Conservation (phyloP, 2,113 vertebrate genomes). For the Oreotrochilus melanogaster region DNA sequence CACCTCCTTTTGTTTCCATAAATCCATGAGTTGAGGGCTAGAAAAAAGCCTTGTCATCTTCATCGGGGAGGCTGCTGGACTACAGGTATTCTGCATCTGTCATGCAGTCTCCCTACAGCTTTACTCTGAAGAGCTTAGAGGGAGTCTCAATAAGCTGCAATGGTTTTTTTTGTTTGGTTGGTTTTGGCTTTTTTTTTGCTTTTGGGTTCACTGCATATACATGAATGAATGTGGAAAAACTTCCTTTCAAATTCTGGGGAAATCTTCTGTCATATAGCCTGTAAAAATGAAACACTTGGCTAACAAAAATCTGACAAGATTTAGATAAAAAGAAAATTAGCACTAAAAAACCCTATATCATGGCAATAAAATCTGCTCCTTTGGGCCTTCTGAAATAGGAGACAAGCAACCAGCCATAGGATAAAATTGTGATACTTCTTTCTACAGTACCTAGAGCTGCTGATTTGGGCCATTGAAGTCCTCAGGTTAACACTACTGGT, state of each 20-base stretch:
- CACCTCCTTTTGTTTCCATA: neutral
- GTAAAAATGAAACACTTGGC: neutral
- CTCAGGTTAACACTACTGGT: neutral
- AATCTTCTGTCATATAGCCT: neutral
- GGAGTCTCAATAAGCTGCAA: neutral
- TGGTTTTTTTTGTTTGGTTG: neutral
- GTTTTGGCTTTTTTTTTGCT: neutral
- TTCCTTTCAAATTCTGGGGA: neutral
- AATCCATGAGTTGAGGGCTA: neutral
- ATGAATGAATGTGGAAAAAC: neutral
- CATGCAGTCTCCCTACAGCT: neutral
- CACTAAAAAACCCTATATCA: neutral
- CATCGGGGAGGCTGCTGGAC: neutral
- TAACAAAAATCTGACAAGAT: neutral
- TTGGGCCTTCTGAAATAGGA: neutral
- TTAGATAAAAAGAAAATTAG: neutral
- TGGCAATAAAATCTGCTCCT: neutral
- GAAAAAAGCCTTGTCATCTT: neutral
- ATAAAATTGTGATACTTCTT: neutral
- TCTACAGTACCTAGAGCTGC: neutral
- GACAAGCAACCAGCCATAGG: neutral
- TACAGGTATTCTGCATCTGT: neutral
- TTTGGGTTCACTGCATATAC: neutral
- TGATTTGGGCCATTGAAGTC: rapidly evolving
- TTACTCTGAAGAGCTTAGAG: neutral